Percentiles rank a stretch among this genome's conserved stretches.
Evolutionary conservation across 2,797 vertebrate genomes (phyloP).

Genomic region (Poecilia velifera): DNA sequence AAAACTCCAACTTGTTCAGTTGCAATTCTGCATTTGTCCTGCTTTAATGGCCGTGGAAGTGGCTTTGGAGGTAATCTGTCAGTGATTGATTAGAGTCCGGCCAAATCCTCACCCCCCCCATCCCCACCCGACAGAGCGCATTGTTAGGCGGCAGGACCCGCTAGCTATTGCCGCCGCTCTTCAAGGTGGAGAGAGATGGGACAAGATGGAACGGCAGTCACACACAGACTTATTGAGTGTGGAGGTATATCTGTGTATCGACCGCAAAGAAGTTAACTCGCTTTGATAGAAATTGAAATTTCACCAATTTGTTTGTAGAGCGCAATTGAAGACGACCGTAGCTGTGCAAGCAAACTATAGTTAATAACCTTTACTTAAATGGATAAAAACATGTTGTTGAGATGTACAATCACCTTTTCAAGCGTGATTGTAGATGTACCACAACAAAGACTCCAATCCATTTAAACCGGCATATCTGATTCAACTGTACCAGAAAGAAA

Average conservation of each 20-base stretch:
- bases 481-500: background rate
- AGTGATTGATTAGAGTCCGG: conserved; percentile 96
- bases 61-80: conserved; percentile 99
- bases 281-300: background rate
- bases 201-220: conserved; percentile 4
- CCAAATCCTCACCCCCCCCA: conserved; percentile 69
- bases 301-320: background rate
- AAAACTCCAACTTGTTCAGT: conserved; percentile 99
- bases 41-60: conserved; percentile 99
- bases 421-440: background rate
- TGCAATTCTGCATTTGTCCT: conserved; percentile 99
- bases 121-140: conserved; percentile 77
- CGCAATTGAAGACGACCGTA: background rate
- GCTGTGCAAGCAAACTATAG: background rate
- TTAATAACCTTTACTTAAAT: no score
- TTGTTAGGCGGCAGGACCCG: conserved; percentile 81
- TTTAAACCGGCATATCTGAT: background rate
- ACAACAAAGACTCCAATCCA: background rate
- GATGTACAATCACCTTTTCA: no score
- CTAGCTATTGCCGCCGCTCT: conserved; percentile 56
- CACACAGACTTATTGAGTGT: conserved; percentile 9
- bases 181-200: conserved; percentile 58
- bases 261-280: conserved; percentile 6
- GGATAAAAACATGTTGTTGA: no score
- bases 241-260: conserved; percentile 5